Evolutionary conservation across 2,113 vertebrate species (phyloP), one percentile per base, ranked within the genome.

Genomic region (Rhea americana): DNA sequence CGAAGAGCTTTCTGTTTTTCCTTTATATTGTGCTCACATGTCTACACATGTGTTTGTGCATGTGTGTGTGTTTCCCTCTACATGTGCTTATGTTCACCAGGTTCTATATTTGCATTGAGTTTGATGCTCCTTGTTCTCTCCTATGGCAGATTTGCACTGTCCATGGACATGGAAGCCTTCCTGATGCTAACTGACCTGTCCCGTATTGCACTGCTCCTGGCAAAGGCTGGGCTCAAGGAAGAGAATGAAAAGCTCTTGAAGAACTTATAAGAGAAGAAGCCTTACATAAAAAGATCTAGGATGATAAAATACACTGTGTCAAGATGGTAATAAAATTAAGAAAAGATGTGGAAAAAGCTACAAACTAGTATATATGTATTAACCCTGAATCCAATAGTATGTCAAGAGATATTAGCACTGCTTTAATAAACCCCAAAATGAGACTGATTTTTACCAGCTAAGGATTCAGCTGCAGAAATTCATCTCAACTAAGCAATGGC

Each of bases 201-300:
- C 70, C 56, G 35, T 63, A 59, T 93, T 82, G 75, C 87, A 51
- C 58, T 82, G 32, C 37, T 83, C 63, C 73, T 86, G 47, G 88
- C 41, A 83, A 88, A 83, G 45, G 7, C 10, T 82, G 39, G 3
- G 5, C 5, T 89, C 59, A 82, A 94, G 47, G 48, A 89, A 84
- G 67, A 72, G 22, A 43, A 85, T 70, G 59, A 47, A 71, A 77
- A 92, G 20, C 59, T 92, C 45, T 89, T 93, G 92, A 70, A 50
- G 48, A 35, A 79, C 26, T 30, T 77, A 0, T 35, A 73, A 55
- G 6, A 92, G 50, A 39, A 92, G 75, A 82, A 85, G 47, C 18
- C 32, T 24, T 43, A 12, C 24, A 9, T 21, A 59, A 51, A 39
- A 89, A 58, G 48, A 89, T 6, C 4, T 37, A 53, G 66, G 8